These are phyloP conservation scores for Picus viridis DNA, from an alignment of 2,797 vertebrate species.

Conservation along the genomic window DNA sequence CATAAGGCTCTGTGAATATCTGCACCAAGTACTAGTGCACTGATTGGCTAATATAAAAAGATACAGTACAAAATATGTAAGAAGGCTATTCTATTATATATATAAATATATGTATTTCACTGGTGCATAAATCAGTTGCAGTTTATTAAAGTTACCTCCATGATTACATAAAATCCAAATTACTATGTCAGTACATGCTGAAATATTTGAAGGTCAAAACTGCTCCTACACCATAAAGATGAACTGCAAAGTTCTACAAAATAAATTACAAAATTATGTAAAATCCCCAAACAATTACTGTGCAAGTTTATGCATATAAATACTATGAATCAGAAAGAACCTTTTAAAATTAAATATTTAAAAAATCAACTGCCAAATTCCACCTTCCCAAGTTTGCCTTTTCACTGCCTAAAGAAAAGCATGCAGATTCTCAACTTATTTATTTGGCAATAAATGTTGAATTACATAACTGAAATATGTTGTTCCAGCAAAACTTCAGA, in stretches of 20 bases:
- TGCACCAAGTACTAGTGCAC: slow-evolving; percentile 4
- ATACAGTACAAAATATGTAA: slow-evolving; percentile 61
- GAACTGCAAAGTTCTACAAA: slow-evolving; percentile 71
- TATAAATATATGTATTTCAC: slow-evolving; percentile 48
- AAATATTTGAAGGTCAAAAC: slow-evolving; percentile 58
- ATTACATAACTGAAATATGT: neutral
- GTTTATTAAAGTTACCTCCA: slow-evolving; percentile 71
- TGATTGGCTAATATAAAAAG: slow-evolving; percentile 62
- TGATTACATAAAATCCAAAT: slow-evolving; percentile 71
- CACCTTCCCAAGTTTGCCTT: slow-evolving; percentile 23
- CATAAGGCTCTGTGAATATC: slow-evolving; percentile 48
- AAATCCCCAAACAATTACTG: slow-evolving; percentile 31
- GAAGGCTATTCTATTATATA: slow-evolving; percentile 14
- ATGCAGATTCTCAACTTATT: slow-evolving; percentile 10
- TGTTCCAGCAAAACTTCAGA: neutral
- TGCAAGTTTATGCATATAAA: slow-evolving; percentile 20
- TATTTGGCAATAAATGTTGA: neutral
- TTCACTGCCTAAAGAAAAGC: slow-evolving; percentile 12
- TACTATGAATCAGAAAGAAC: slow-evolving; percentile 13
- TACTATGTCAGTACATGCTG: slow-evolving; percentile 60
- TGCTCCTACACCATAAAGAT: slow-evolving; percentile 55
- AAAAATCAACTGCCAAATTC: slow-evolving; percentile 33
- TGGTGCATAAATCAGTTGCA: slow-evolving; percentile 59
- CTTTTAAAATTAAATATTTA: slow-evolving; percentile 29
- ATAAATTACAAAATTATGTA: slow-evolving; percentile 9